Evolutionary conservation across 2,888 invertebrate species (phyloP), one percentile per base, ranked within the genome.

Genomic region (Aleiodes alternator): DNA sequence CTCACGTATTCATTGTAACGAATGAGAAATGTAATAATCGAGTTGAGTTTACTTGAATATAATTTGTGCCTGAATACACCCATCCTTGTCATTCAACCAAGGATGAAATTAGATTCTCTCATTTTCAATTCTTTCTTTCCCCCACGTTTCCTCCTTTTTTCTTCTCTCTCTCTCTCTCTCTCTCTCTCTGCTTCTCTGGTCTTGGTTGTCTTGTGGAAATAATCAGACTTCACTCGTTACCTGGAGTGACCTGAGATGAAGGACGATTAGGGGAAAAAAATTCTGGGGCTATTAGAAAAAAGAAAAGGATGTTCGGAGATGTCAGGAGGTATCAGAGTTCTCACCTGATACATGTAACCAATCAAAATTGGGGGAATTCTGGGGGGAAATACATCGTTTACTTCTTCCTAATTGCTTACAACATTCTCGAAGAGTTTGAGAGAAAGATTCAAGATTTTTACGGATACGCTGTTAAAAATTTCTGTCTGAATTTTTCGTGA

Each of bases 171-270:
- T n/a, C n/a, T n/a, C n/a, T 51, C 51, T 51, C 7, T 14, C n/a
- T 59, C 14, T 31, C n/a, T 34, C 4, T 31, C 38, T 59, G 59
- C 5, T 9, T 31, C 38, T 50, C 64, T 12, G 51, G 51, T 72
- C 51, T 29, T 43, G 34, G 59, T 59, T 59, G 55, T 72, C 64
- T 68, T 14, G 29, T 29, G 48, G 48, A n/a, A 66, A 68, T 68
- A 50, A 59, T 73, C 38, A 61, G 23, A 5, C 56, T 23, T 55
- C 23, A 69, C 69, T 74, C 51, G 69, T 69, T 74, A 69, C 74
- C 74, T 61, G 38, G 55, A 31, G 69, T 69, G 69, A 69, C 50
- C 73, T 38, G 23, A 29, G 68, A 56, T 29, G 48, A 56, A 50
- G 68, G 59, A 68, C 59, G 69, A 73, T 69, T 69, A 55, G 56